Base-by-base conservation (phyloP, 1,140 invertebrate species). In the Mylabris phalerata region DNA sequence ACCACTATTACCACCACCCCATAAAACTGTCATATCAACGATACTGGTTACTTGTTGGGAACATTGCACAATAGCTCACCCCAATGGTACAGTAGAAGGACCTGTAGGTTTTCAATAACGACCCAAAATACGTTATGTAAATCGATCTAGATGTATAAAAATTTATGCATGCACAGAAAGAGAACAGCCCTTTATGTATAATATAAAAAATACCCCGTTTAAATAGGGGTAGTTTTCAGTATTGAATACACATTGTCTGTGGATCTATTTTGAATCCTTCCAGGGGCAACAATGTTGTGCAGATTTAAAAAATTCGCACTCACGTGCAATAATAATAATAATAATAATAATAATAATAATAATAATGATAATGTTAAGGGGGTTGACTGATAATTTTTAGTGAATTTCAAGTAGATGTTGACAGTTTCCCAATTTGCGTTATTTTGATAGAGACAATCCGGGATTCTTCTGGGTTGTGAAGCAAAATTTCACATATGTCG, bases 401-500 rank as follows among this genome's bases (percentile, higher is more conserved):
- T 19, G 19, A 32, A 32, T 32, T 5, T 32, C 7, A 32, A 32
- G 32, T 32, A 7, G 27, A 32, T 32, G 32, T 32, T 32, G 32
- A 32, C 32, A 32, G 32, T 32, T 32, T 32, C 0, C 3, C 0
- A 32, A 5, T 32, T 32, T 32, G 32, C 32, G 32, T 32, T 32
- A 32, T 32, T 5, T 32, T 32, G 32, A 7, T 32, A 32, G 7
- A 32, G 32, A 32, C 4, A 32, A 32, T 32, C 51, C 4, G 44
- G 55, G 58, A 63, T 63, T 63, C 57, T 63, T 60, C 58, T 63
- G 46, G 45, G 59, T 63, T 60, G 62, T 56, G 46, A 58, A 55
- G 43, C 59, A 57, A 63, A 63, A 63, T 57, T 56, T 60, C 57
- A 63, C 62, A 63, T 63, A 63, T 63, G 62, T 57, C 43, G 59